Conservation (phyloP, 2,797 vertebrate genomes). For the Odontamblyopus rebecca region DNA sequence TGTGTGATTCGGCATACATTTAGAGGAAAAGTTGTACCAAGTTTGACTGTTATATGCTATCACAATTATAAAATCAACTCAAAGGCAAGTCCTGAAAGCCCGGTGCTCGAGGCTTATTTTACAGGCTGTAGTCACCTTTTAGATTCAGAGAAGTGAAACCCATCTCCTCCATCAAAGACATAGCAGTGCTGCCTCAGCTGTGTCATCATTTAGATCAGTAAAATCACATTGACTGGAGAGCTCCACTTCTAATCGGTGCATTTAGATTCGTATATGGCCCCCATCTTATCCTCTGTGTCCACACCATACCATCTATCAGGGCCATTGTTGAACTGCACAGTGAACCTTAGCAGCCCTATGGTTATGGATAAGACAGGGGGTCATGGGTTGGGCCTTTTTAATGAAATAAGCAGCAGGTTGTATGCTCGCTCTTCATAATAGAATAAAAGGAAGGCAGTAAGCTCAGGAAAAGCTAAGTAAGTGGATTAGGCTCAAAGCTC, state of each 20-base stretch:
- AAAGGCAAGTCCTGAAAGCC: slow-evolving; percentile 44
- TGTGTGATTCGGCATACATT: slow-evolving; percentile 46
- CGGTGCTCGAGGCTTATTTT: slow-evolving; percentile 42
- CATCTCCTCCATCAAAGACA: slow-evolving; percentile 61
- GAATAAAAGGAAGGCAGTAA: slow-evolving; percentile 72
- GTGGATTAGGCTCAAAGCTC: slow-evolving; percentile 72
- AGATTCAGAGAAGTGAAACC: slow-evolving; percentile 57
- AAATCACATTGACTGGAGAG: slow-evolving; percentile 70
- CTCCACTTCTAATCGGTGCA: slow-evolving; percentile 53
- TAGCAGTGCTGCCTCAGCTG: slow-evolving; percentile 54
- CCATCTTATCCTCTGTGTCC: slow-evolving; percentile 37
- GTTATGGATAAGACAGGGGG: slow-evolving; percentile 66
- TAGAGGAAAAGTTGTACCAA: slow-evolving; percentile 54
- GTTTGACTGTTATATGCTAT: slow-evolving; percentile 64
- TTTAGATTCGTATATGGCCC: slow-evolving; percentile 50
- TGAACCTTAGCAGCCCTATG: slow-evolving; percentile 42
- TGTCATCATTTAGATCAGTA: slow-evolving; percentile 69
- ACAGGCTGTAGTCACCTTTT: slow-evolving; percentile 41
- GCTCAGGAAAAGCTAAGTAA: slow-evolving; percentile 75
- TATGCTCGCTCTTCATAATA: slow-evolving; percentile 74
- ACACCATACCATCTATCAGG: slow-evolving; percentile 64
- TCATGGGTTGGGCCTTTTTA: slow-evolving; percentile 72
- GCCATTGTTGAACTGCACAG: slow-evolving; percentile 29
- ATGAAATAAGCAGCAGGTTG: slow-evolving; percentile 77
- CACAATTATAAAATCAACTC: slow-evolving; percentile 38